Conservation (phyloP, 1,140 invertebrate species). For the Tetramorium parvispinum region DNA sequence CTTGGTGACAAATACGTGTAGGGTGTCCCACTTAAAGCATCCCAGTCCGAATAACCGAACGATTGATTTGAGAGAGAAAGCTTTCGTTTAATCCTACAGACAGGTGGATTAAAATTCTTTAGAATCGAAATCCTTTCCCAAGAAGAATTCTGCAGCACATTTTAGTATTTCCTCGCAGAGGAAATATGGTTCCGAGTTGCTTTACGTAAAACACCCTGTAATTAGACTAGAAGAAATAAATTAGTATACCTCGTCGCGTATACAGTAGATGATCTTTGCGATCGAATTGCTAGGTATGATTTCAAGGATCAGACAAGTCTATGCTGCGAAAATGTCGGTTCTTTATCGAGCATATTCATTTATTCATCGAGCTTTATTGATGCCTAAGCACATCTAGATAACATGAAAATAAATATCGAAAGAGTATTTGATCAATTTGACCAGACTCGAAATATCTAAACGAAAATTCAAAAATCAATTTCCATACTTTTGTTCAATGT, state of each 20-base stretch:
- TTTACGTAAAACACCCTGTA: constrained; percentile 44
- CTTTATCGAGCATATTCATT: not conserved
- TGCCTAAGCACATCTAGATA: not conserved
- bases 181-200: not conserved
- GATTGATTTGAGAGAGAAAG: not conserved
- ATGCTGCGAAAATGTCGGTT: not conserved
- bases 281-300: constrained; percentile 16
- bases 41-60: not conserved
- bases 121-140: constrained; percentile 43
- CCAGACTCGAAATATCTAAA: not conserved
- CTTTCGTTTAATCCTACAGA: not conserved
- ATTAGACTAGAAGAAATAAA: constrained; percentile 66
- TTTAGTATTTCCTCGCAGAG: not conserved
- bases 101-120: constrained; percentile 2
- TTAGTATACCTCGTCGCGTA: constrained; percentile 32
- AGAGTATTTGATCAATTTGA: constrained; percentile 2
- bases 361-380: not conserved
- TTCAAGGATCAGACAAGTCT: constrained; percentile 17
- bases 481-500: not conserved
- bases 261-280: constrained; percentile 30
- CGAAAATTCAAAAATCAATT: not conserved
- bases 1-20: constrained; percentile 65
- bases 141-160: constrained; percentile 37
- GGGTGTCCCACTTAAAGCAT: constrained; percentile 23
- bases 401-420: not conserved